Percentiles rank a stretch among this genome's conserved stretches.
These are phyloP conservation scores for Zaprionus nigranus DNA, from an alignment of 1,140 invertebrate genomes.

Conservation along the genomic window DNA sequence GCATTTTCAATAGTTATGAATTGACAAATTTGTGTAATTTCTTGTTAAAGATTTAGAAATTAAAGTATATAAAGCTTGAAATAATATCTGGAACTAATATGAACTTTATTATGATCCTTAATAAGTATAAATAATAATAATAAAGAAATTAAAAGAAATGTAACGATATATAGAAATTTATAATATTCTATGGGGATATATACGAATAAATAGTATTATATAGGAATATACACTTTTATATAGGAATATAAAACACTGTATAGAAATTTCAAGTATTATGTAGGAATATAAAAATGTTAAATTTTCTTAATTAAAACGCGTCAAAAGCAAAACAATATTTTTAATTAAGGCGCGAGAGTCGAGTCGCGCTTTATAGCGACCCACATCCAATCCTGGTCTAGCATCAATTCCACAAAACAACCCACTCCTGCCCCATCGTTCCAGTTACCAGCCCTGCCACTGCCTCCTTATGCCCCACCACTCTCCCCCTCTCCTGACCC, in stretches of 20 bases:
- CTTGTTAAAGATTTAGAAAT: neutral
- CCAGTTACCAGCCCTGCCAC: neutral
- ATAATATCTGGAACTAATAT: too few relatives aligned
- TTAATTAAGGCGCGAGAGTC: conserved; percentile 31
- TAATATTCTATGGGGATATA: too few relatives aligned
- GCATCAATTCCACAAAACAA: conserved; percentile 28
- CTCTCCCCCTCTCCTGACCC: neutral
- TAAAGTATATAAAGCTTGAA: too few relatives aligned
- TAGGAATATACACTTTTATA: too few relatives aligned
- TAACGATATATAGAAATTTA: too few relatives aligned
- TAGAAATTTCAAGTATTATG: too few relatives aligned
- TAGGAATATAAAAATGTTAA: neutral
- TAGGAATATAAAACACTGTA: too few relatives aligned
- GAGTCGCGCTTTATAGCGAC: conserved; percentile 32
- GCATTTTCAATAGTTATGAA: conserved; percentile 8
- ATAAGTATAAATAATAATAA: too few relatives aligned
- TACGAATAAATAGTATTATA: too few relatives aligned
- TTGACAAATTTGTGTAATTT: neutral
- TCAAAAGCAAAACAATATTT: conserved; percentile 28
- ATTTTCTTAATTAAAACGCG: conserved; percentile 31
- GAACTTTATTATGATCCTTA: too few relatives aligned
- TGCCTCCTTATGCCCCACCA: neutral
- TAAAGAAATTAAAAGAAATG: too few relatives aligned
- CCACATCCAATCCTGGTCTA: conserved; percentile 53
- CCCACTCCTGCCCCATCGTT: neutral